phyloP scores from a whole-genome alignment of 1,140 invertebrate genomes.

The Drosophila bocki region DNA sequence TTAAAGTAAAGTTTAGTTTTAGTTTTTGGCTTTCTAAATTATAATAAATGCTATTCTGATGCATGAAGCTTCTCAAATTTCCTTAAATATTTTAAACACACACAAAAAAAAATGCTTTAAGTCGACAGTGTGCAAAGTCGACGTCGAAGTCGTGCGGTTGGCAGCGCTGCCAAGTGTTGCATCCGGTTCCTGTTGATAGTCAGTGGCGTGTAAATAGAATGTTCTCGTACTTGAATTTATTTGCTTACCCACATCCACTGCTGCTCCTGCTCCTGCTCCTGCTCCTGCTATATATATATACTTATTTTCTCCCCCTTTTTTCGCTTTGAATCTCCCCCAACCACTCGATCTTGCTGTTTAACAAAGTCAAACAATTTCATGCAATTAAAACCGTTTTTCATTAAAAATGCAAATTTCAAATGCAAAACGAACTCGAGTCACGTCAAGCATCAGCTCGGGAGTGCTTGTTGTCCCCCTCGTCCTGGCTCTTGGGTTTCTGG shows the following conservation, averaged over 20 bases:
- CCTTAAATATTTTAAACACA: not conserved
- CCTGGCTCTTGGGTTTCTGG: conserved; percentile 37
- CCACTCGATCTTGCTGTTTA: conserved; percentile 63
- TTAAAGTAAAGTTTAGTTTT: not conserved
- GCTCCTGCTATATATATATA: not conserved
- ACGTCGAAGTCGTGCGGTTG: conserved; percentile 58
- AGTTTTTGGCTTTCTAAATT: not conserved
- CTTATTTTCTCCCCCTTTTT: not conserved
- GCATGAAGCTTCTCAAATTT: not conserved
- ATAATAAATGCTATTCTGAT: not conserved
- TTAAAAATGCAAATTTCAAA: conserved; percentile 84
- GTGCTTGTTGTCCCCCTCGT: conserved; percentile 77
- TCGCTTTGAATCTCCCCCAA: conserved; percentile 1
- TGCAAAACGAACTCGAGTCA: conserved; percentile 79
- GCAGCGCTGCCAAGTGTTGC: conserved; percentile 77
- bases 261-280: not conserved
- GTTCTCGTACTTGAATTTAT: conserved; percentile 72
- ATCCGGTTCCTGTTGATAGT: conserved; percentile 78
- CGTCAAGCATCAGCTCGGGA: conserved; percentile 70
- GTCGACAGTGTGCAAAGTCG: conserved; percentile 16
- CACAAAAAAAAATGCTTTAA: not conserved
- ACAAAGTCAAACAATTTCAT: conserved; percentile 83
- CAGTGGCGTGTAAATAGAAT: conserved; percentile 77
- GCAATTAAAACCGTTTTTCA: conserved; percentile 83
- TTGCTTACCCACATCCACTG: conserved; percentile 25